Base-by-base conservation (phyloP, 1,140 invertebrate species). In the Stegodyphus mimosarum region DNA sequence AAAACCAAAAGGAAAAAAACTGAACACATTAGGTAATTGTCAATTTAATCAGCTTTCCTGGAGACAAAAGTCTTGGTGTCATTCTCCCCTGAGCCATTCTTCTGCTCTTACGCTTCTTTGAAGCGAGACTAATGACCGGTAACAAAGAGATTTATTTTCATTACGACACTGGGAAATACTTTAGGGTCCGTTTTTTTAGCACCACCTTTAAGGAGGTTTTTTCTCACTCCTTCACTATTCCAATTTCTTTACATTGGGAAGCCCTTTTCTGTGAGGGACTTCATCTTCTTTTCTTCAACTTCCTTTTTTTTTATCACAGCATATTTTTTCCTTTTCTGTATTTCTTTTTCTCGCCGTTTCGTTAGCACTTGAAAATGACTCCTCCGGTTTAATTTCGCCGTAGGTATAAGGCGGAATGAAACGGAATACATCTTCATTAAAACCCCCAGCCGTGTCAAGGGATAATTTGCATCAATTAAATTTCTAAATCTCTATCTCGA, bases 381-480 rank as follows among this genome's bases (percentile, higher is more conserved):
- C 53, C 9, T 51, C 10, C 55, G n/a, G 51, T n/a, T 66, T 66
- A 6, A 15, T 74, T 74, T 50, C 53, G 49, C 15, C 51, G 3
- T 15, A 77, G 64, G 10, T 55, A n/a, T 51, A 9, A n/a, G 49
- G 51, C n/a, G n/a, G 51, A 74, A 11, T 17, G 75, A 49, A 78
- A 72, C 78, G 78, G 71, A 70, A 84, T 84, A 84, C 73, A 84
- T 84, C 81, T 84, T 84, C 81, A 84, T 84, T 84, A 84, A 84
- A 75, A 7, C 51, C 7, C 73, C 63, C 81, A 60, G 73, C 72
- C 63, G 73, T 75, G 63, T 76, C 52, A 17, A 9, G 50, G 50
- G 81, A 84, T 84, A 84, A 84, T 84, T 84, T 84, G 81, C 81
- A 84, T 84, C 81, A 84, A 84, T 84, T 84, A 84, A 84, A 84